Evolutionary conservation across 1,140 invertebrate genomes (phyloP).

Genomic region (Acyrthosiphon pisum): DNA sequence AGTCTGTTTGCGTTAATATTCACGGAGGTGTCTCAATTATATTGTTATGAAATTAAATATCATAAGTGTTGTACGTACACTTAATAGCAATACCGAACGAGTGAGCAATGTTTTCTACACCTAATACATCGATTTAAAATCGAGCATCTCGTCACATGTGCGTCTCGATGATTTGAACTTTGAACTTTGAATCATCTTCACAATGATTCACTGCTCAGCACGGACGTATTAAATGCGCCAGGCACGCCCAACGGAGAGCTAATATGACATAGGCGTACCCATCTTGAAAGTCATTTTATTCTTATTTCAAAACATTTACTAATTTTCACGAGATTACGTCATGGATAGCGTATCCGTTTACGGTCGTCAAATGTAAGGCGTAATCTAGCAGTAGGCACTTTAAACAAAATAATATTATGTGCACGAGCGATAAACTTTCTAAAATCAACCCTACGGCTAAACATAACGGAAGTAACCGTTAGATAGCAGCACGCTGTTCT

Average conservation of each 20-base stretch:
- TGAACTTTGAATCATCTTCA: not conserved
- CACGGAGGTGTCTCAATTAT: not conserved
- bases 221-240: not conserved
- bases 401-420: not conserved
- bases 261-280: too few relatives aligned
- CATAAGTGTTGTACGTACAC: not conserved
- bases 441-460: not conserved
- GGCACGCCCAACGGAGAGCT: not conserved
- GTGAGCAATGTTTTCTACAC: not conserved
- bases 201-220: not conserved
- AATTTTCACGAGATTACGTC: not conserved
- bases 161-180: not conserved
- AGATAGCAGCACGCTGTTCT: slow-evolving; percentile 44
- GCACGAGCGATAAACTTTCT: not conserved
- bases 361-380: not conserved
- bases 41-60: not conserved
- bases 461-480: not conserved
- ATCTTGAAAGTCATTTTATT: not conserved
- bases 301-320: not conserved
- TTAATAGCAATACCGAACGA: not conserved
- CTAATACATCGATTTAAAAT: not conserved
- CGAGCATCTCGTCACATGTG: not conserved
- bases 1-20: not conserved
- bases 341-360: not conserved
- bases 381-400: not conserved